Base-by-base conservation (phyloP, 2,797 vertebrate species). In the Buphagus erythrorhynchus region DNA sequence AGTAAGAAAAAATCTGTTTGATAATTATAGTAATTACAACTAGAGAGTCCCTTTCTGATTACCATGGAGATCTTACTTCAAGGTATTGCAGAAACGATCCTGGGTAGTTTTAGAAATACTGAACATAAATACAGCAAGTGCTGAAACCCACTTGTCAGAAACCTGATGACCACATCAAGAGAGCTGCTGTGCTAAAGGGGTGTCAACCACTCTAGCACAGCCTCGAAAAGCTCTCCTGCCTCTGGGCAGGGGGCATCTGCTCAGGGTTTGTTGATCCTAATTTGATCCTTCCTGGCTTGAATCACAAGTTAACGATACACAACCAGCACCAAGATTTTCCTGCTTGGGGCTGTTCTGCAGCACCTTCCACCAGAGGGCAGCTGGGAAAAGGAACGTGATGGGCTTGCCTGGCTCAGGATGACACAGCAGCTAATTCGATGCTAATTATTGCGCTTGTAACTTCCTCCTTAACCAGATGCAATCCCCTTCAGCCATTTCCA, bases 341-440 rank as follows among this genome's bases (percentile, higher is more conserved):
- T 51, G 10, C 38, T 17, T 4, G 10, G 7, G 33, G 20, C 15
- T 78, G 26, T 51, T 78, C 51, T 79, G 33, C 58, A 76, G 74
- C 73, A 25, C 9, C 36, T 95, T 84, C 87, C 84, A 93, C 66
- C 79, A 95, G 93, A 94, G 87, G 91, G 87, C 93, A 95, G 69
- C 83, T 81, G 76, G 40, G 46, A 59, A 35, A 84, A 80, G 36
- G 26, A 75, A 33, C 55, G 33, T 35, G 29, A 38, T 46, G 35
- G 55, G 16, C 20, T 90, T 81, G 51, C 35, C 63, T 71, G 62
- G 69, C 85, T 96, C 48, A 5, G 55, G 73, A 72, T 73, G 74
- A 94, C 71, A 88, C 25, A 79, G n/a, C 36, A 40, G 35, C 69
- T 91, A 88, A 92, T 93, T 89, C 43, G 57, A 68, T 77, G 72